Conservation (phyloP, 92 coral and sea anemone species). For the Anthopleura xanthogrammica region DNA sequence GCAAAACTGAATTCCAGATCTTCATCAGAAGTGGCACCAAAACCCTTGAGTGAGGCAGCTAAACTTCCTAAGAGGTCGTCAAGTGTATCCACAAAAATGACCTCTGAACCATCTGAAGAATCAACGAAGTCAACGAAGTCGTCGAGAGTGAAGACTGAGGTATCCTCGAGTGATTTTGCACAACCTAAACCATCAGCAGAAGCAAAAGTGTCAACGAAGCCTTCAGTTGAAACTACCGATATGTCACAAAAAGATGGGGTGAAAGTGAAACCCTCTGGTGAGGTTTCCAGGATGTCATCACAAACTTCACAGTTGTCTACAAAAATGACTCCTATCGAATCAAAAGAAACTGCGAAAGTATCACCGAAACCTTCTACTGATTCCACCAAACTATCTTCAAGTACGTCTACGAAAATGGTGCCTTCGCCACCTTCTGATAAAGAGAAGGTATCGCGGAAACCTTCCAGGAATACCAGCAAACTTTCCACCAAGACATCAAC, state of each 20-base stretch:
- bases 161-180: slow-evolving; percentile 22
- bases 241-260: slow-evolving; percentile 5
- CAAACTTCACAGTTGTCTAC: slow-evolving; percentile 12
- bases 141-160: slow-evolving; percentile 2
- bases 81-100: background rate
- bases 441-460: background rate
- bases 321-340: slow-evolving; percentile 23
- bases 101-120: slow-evolving; percentile 19
- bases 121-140: background rate
- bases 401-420: background rate
- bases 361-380: background rate
- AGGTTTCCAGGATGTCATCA: slow-evolving; percentile 7
- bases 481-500: no score
- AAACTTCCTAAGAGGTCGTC: background rate
- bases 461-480: slow-evolving; percentile 14
- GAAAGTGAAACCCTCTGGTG: slow-evolving; percentile 13
- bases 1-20: slow-evolving; percentile 11
- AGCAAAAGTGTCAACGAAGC: slow-evolving; percentile 25
- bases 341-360: slow-evolving; percentile 21
- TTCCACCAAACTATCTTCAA: background rate
- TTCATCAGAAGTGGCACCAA: background rate
- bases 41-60: background rate
- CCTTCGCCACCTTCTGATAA: background rate
- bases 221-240: slow-evolving; percentile 6
- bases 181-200: background rate